Percentiles rank a stretch among this genome's conserved stretches.
Conservation (phyloP, 1,140 invertebrate genomes). For the Aphelenchoides fujianensis region DNA sequence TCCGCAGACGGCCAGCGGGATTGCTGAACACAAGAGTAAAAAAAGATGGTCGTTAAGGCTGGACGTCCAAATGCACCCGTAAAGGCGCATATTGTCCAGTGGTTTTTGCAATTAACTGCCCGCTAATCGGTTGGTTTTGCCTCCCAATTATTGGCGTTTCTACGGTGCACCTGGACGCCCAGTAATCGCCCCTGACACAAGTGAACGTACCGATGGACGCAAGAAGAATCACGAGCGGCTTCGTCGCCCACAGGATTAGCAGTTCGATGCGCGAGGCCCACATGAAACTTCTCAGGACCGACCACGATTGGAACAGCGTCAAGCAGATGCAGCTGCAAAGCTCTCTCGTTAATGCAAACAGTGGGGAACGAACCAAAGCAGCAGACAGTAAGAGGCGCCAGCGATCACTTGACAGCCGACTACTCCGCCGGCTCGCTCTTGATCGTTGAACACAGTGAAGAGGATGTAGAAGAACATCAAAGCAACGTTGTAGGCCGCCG, state of each 20-base stretch:
- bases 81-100: no score
- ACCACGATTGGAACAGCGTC: slow-evolving; percentile 18
- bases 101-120: no score
- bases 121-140: no score
- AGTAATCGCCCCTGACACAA: no score
- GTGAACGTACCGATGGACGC: slow-evolving; percentile 7
- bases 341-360: slow-evolving; percentile 14
- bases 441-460: slow-evolving; percentile 23
- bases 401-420: slow-evolving; percentile 24
- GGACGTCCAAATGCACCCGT: no score
- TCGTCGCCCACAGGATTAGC: slow-evolving; percentile 6
- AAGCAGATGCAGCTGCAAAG: slow-evolving; percentile 21
- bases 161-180: no score
- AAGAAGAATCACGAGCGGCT: slow-evolving; percentile 9
- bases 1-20: background rate
- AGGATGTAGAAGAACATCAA: slow-evolving; percentile 28
- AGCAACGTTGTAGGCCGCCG: slow-evolving; percentile 14
- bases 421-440: slow-evolving; percentile 19
- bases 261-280: slow-evolving; percentile 12
- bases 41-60: no score
- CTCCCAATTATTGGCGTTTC: no score
- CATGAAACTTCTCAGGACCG: slow-evolving; percentile 7
- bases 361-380: slow-evolving; percentile 24
- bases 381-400: slow-evolving; percentile 26
- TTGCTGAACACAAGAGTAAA: no score